Base-by-base conservation (phyloP, 2,888 invertebrate genomes). In the Conomelus anceps region DNA sequence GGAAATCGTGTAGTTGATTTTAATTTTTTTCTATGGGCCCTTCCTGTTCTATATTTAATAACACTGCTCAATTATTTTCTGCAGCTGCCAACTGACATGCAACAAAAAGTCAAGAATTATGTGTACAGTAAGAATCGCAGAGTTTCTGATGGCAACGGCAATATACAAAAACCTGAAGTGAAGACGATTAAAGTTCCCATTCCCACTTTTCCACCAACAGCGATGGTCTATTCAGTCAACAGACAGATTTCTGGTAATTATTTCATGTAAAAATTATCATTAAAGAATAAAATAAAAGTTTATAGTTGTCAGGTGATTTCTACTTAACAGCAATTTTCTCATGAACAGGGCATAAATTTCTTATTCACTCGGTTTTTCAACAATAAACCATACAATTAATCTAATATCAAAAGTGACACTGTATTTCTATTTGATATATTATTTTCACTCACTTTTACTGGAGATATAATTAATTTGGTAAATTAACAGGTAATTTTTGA, bases 1-100 rank as follows among this genome's bases (percentile, higher is more conserved):
- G n/a, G n/a, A n/a, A n/a, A 22, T 22, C 3, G 4, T 22, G 84
- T 9, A 22, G 22, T 22, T 22, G 13, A 4, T 84, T 9, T 9
- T 86, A 6, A 86, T 86, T 86, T 86, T 17, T 86, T n/a, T n/a
- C n/a, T n/a, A n/a, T n/a, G n/a, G n/a, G n/a, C 23, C 3, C 22
- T 86, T 20, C 11, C 22, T 22, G 17, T 22, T 86, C 86, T 90
- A 26, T 85, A 88, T 90, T 88, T 88, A 87, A 22, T 87, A 20
- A 87, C 13, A 63, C 7, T n/a, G 1, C 4, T 63, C 13, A 1
- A 7, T 63, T 88, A 22, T 91, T 89, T 88, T 92, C 94, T 94
- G 89, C 94, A 98, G 98, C 95, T 99, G 92, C 98, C 99, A 89
- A 94, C 96, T 84, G 98, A 98, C 93, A 96, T 98, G 41, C 99